A percentile compares a stretch with the other conserved stretches of the same genome.
Conservation (phyloP, 2,113 vertebrate genomes). For the Isichthys henryi region DNA sequence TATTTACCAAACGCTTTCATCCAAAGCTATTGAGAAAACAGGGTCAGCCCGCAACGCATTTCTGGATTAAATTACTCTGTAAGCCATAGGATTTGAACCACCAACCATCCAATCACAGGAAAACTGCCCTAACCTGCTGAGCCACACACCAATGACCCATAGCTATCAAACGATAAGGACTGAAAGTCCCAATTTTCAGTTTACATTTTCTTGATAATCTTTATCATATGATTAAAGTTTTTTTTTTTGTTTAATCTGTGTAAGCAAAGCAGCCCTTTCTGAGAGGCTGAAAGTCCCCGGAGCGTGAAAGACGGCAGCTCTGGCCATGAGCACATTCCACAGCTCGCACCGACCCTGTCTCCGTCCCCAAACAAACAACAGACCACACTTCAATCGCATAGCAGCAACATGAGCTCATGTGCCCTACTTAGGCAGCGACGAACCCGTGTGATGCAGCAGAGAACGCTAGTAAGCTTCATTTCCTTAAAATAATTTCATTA, state of each 20-base stretch:
- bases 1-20: neutral
- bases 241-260: neutral
- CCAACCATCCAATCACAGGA: neutral
- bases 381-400: conserved; percentile 77
- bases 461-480: neutral
- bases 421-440: conserved; percentile 43
- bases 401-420: conserved; percentile 78
- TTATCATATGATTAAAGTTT: neutral
- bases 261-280: neutral
- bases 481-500: neutral
- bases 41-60: neutral
- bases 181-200: neutral
- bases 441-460: neutral
- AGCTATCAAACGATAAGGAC: neutral
- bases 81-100: neutral
- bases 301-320: neutral
- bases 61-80: neutral
- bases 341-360: conserved; percentile 49
- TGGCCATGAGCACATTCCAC: conserved; percentile 58
- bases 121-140: neutral
- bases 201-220: neutral
- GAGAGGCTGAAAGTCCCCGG: neutral
- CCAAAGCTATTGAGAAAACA: neutral
- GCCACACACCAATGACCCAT: neutral
- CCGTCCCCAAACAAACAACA: conserved; percentile 75